Base-by-base conservation (phyloP, 2,797 vertebrate species). In the Etheostoma nigrum region DNA sequence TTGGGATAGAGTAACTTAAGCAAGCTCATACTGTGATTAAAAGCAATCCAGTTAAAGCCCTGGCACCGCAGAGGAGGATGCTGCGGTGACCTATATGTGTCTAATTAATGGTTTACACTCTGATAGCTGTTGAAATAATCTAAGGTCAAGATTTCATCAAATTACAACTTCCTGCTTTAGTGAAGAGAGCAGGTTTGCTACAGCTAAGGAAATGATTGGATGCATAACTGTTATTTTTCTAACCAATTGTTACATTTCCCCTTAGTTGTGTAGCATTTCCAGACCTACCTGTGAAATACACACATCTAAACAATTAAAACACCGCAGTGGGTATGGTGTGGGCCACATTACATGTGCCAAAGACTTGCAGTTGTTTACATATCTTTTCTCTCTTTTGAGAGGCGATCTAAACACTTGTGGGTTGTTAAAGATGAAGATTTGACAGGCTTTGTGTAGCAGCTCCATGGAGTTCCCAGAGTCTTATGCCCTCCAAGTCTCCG, bases 11-110 rank as follows among this genome's bases (percentile, higher is more conserved):
- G 14, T 53, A 64, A 80, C 53, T 52, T 44, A 30, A 15, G 44
- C 23, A 47, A 70, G 40, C 47, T 78, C 52, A 69, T 1, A 33
- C 55, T 67, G 68, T 1, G 27, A 66, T 60, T 36, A 75, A 4
- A 84, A 33, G 30, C 48, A 15, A 54, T 69, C 33, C 55, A 52
- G 42, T 63, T 30, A 62, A 69, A 79, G 36, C 15, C n/a, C n/a
- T 7, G n/a, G 27, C 18, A 25, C 14, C 45, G 25, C 14, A 25
- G 33, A 30, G 51, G 10, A 54, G 48, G 30, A 44, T 59, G 21
- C 19, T n/a, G 44, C 2, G 23, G 21, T 16, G 55, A 13, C 48
- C 48, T 54, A 15, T 6, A 42, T 75, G 61, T 49, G 61, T 49
- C 33, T 36, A 49, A 74, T 74, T 45, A 51, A 54, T 42, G 48